phyloP scores from a whole-genome alignment of 35 echinoderm and acorn worm genomes.

The Lytechinus variegatus region DNA sequence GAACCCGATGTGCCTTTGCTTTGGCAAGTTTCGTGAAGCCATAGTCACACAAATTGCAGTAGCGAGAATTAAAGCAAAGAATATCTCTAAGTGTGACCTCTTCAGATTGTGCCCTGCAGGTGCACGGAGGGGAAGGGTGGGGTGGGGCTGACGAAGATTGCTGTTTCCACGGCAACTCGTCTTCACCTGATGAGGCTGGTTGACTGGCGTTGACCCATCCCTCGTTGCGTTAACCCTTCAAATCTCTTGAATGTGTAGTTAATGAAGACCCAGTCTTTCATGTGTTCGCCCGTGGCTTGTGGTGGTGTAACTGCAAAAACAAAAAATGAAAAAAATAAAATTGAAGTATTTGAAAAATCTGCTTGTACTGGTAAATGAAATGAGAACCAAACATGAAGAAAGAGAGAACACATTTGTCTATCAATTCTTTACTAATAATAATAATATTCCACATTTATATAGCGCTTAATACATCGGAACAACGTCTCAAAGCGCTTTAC shows the following conservation, averaged over 20 bases:
- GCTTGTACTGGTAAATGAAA: too few relatives aligned
- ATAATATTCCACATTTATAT: too few relatives aligned
- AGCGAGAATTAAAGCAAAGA: too few relatives aligned
- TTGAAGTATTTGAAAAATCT: background rate
- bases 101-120: background rate
- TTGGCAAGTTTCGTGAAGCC: too few relatives aligned
- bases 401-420: too few relatives aligned
- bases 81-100: background rate
- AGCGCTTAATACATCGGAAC: too few relatives aligned
- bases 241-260: constrained; percentile 99
- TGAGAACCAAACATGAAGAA: too few relatives aligned
- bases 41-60: too few relatives aligned
- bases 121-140: too few relatives aligned
- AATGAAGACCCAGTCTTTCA: constrained; percentile 99
- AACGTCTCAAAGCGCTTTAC: too few relatives aligned
- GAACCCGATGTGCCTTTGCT: too few relatives aligned
- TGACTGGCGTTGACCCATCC: constrained; percentile 54
- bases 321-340: background rate
- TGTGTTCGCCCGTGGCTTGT: constrained; percentile 89
- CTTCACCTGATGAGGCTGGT: constrained; percentile 49
- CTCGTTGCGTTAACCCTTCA: constrained; percentile 94
- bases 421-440: too few relatives aligned
- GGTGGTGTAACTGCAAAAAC: constrained; percentile 79
- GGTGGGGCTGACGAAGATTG: background rate
- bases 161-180: background rate